phyloP scores from a whole-genome alignment of 2,888 invertebrate species.

The Alloplasta piceator region DNA sequence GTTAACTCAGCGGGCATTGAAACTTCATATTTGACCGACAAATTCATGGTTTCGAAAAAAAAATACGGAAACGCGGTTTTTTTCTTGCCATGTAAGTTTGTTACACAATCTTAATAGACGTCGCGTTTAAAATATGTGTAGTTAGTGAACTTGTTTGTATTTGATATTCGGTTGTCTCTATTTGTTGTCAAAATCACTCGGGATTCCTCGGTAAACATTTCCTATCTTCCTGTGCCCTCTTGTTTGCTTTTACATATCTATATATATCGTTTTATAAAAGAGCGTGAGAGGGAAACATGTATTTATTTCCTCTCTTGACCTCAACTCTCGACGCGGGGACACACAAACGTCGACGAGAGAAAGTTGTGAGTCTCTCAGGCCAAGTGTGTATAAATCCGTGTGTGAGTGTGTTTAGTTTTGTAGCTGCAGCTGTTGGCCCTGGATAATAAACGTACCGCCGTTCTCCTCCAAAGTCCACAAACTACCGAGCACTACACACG shows the following conservation, averaged over 20 bases:
- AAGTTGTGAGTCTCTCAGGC: constrained; percentile 57
- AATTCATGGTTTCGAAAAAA: too few species aligned
- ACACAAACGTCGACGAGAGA: constrained; percentile 53
- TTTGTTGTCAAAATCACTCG: too few species aligned
- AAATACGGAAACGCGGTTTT: too few species aligned
- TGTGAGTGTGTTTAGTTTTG: constrained; percentile 27
- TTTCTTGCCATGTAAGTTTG: too few species aligned
- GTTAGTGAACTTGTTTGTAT: too few species aligned
- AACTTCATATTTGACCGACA: too few species aligned
- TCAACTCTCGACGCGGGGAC: constrained; percentile 35
- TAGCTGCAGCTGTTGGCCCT: constrained; percentile 65
- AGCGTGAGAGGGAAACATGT: constrained; percentile 45
- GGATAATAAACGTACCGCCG: constrained; percentile 53
- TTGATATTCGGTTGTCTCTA: too few species aligned
- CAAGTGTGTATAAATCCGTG: not conserved
- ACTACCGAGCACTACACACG: constrained; percentile 3
- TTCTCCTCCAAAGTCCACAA: constrained; percentile 37
- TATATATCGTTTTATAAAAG: constrained; percentile 22
- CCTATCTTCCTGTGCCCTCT: too few species aligned
- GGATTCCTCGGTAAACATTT: too few species aligned
- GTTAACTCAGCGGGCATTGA: too few species aligned
- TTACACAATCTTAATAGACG: too few species aligned
- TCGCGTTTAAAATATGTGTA: too few species aligned
- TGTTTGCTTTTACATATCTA: not conserved
- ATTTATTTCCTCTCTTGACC: constrained; percentile 30